Percentiles rank a stretch among this genome's conserved stretches.
These are phyloP conservation scores for Drosophila colorata DNA, from an alignment of 2,888 invertebrate species.

Conservation along the genomic window DNA sequence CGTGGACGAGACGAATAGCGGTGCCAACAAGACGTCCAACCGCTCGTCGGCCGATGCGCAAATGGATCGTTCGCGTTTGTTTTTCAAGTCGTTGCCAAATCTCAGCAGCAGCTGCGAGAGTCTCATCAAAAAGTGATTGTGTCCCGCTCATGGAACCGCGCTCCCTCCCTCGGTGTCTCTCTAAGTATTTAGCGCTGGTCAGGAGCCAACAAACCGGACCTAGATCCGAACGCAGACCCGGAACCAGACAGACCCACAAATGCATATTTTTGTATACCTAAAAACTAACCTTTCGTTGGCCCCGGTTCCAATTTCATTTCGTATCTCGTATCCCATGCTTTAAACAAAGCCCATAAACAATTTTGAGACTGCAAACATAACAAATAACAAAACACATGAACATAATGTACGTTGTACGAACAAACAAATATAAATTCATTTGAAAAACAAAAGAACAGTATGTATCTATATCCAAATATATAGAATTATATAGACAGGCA, in stretches of 20 bases:
- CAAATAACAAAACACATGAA: slow-evolving; percentile 27
- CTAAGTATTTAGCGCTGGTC: slow-evolving; percentile 52
- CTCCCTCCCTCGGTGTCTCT: slow-evolving; percentile 23
- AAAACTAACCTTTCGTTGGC: slow-evolving; percentile 19
- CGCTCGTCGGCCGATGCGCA: slow-evolving; percentile 52
- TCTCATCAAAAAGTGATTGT: slow-evolving; percentile 85
- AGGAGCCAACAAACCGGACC: slow-evolving; percentile 3
- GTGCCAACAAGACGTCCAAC: slow-evolving; percentile 14
- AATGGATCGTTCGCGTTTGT: slow-evolving; percentile 80
- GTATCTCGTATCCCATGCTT: slow-evolving; percentile 23
- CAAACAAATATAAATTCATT: slow-evolving; percentile 38
- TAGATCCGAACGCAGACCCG: neutral
- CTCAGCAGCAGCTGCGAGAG: slow-evolving; percentile 89
- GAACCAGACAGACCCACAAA: slow-evolving; percentile 14
- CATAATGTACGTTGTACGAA: slow-evolving; percentile 42
- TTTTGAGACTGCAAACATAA: slow-evolving; percentile 77
- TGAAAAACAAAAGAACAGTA: slow-evolving; percentile 9
- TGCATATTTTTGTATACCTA: slow-evolving; percentile 42
- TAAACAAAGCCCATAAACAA: slow-evolving; percentile 71
- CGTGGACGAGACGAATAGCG: slow-evolving; percentile 54
- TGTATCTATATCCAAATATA: slow-evolving; percentile 16
- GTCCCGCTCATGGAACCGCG: neutral
- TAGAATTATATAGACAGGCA: slow-evolving; percentile 26
- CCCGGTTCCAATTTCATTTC: slow-evolving; percentile 23
- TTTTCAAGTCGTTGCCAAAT: slow-evolving; percentile 89